Base-by-base conservation (phyloP, 2,888 invertebrate genomes). In the Timema cristinae region DNA sequence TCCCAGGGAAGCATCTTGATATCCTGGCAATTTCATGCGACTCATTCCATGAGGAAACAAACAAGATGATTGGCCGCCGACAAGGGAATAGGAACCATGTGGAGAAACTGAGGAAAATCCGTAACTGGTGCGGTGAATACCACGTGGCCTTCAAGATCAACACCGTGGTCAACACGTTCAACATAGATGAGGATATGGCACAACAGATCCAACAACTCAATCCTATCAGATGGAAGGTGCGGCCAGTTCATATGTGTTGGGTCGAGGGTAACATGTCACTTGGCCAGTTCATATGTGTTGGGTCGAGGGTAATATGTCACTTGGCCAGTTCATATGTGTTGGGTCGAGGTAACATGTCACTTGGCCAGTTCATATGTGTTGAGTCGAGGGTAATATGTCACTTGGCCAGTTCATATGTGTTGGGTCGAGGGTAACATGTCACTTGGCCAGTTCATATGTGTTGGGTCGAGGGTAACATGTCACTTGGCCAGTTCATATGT, bases 21-120 rank as follows among this genome's bases (percentile, higher is more conserved):
- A 85, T 86, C 61, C 76, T 86, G 77, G 85, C 85, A 5, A 80
- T 85, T 66, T 85, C 85, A 7, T 85, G 85, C 76, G 85, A 86
- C 78, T 85, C 85, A 13, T 86, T 86, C 76, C 76, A 82, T 75
- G 83, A 84, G 73, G 82, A 82, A 11, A 84, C 83, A 5, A 85
- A 85, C 77, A 79, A 80, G 72, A 74, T 75, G 51, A 85, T 85
- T 73, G 85, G 85, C 15, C 77, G 85, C 71, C 81, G 81, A 50
- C 83, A 83, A 77, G 80, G 81, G 8, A 50, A 69, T 9, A 77
- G 77, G 49, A 79, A 79, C 73, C 85, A 85, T 73, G 76, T 85
- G 11, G 78, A 81, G 56, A 81, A 83, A 74, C 75, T 85, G 54
- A 74, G 78, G 63, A 78, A 78, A 75, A 83, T 85, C 32, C 77